phyloP scores from a whole-genome alignment of 2,888 invertebrate genomes.

The Epicampocera succincta region DNA sequence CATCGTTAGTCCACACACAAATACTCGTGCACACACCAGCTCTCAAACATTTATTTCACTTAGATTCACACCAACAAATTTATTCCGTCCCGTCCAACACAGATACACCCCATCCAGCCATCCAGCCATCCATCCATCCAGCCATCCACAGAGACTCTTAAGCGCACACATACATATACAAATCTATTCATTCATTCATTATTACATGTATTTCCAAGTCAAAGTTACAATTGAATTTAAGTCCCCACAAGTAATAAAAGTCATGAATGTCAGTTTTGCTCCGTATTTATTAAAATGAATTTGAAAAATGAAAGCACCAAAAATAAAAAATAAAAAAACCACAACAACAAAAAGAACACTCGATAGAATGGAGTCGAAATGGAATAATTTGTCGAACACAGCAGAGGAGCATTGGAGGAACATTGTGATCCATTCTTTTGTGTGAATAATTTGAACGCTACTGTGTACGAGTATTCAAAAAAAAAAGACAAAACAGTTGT shows the following conservation, averaged over 20 bases:
- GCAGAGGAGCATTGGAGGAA: conserved; percentile 8
- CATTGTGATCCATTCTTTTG: conserved; percentile 19
- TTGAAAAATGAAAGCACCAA: conserved; percentile 19
- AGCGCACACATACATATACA: neutral
- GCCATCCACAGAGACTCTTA: neutral
- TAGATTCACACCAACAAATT: conserved; percentile 27
- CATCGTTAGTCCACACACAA: conserved; percentile 61
- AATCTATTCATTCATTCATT: conserved; percentile 45
- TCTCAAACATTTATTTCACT: neutral
- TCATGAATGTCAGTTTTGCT: conserved; percentile 67
- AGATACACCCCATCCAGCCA: neutral
- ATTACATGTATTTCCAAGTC: conserved; percentile 61
- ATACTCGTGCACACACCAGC: conserved; percentile 5
- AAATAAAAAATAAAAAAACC: neutral
- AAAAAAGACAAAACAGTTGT: conserved; percentile 4
- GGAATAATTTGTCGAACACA: conserved; percentile 23
- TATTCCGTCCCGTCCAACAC: conserved; percentile 14
- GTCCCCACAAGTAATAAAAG: conserved; percentile 69
- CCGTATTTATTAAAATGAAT: conserved; percentile 54
- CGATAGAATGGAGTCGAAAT: conserved; percentile 7
- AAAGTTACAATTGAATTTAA: conserved; percentile 72
- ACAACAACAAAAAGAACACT: neutral
- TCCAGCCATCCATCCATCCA: neutral
- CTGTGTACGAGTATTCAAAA: conserved; percentile 21
- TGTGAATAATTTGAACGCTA: conserved; percentile 12